phyloP scores from a whole-genome alignment of 2,888 invertebrate species.

The Nemoura dubitans region DNA sequence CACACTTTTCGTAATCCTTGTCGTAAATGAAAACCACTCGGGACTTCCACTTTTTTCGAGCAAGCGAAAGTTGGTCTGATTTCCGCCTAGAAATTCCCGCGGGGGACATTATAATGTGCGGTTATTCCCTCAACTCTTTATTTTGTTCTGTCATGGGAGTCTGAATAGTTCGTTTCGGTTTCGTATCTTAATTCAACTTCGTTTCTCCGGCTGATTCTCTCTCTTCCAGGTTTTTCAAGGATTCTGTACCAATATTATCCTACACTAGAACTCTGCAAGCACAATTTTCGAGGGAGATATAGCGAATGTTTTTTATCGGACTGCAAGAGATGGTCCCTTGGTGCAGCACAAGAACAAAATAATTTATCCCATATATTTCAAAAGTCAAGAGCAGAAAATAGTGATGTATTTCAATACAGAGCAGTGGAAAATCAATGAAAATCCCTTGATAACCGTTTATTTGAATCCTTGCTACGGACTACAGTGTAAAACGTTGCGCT shows the following conservation, averaged over 20 bases:
- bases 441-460: constrained; percentile 7
- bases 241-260: too few species aligned
- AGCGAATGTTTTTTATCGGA: background rate
- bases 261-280: too few species aligned
- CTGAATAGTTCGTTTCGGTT: too few species aligned
- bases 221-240: too few species aligned
- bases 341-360: background rate
- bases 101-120: background rate
- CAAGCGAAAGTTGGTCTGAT: background rate
- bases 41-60: background rate
- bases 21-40: background rate
- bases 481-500: background rate
- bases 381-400: background rate
- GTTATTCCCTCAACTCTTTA: too few species aligned
- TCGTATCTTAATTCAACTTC: too few species aligned
- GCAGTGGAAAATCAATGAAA: background rate
- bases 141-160: too few species aligned
- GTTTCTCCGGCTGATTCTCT: too few species aligned
- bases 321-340: background rate
- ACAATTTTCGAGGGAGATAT: too few species aligned
- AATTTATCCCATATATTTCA: constrained; percentile 12
- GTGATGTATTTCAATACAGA: background rate
- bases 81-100: background rate
- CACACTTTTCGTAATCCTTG: background rate
- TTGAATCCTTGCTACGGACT: background rate